Evolutionary conservation across 2,888 invertebrate species (phyloP).

Genomic region (Papilio gigon): DNA sequence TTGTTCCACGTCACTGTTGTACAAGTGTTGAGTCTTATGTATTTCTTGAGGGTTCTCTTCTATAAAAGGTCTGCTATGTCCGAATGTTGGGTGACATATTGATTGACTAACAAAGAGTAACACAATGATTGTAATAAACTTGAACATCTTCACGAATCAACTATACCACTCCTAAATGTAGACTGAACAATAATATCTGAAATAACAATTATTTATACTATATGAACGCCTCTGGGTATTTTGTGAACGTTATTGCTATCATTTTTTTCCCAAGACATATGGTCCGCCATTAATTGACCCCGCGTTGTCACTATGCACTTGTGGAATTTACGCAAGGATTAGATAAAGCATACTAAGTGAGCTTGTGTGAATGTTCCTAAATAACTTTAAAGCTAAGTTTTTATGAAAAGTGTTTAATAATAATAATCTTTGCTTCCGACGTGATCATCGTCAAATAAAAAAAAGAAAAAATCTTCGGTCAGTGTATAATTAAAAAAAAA

Average conservation of each 20-base stretch:
- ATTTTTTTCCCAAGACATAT: not conserved
- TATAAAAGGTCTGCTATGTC: not conserved
- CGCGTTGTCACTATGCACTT: not conserved
- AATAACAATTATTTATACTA: not conserved
- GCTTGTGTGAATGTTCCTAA: no score
- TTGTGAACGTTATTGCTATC: not conserved
- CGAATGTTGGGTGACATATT: not conserved
- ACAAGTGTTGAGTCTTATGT: not conserved
- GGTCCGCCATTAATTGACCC: not conserved
- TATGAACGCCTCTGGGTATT: not conserved
- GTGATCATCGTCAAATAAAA: no score
- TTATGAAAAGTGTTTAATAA: no score
- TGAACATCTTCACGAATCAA: not conserved
- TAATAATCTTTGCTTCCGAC: no score
- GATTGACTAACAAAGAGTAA: not conserved
- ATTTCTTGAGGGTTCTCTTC: not conserved
- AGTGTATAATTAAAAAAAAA: no score
- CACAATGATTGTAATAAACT: not conserved
- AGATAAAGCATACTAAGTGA: no score
- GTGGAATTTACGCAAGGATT: slow-evolving; percentile 2
- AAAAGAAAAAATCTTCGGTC: no score
- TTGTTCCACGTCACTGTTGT: not conserved
- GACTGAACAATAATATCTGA: not conserved
- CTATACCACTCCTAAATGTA: not conserved
- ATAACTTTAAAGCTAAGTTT: no score